A percentile compares a stretch with the other conserved stretches of the same genome.
These are phyloP conservation scores for Zaprionus capensis DNA, from an alignment of 1,140 invertebrate species.

Conservation along the genomic window DNA sequence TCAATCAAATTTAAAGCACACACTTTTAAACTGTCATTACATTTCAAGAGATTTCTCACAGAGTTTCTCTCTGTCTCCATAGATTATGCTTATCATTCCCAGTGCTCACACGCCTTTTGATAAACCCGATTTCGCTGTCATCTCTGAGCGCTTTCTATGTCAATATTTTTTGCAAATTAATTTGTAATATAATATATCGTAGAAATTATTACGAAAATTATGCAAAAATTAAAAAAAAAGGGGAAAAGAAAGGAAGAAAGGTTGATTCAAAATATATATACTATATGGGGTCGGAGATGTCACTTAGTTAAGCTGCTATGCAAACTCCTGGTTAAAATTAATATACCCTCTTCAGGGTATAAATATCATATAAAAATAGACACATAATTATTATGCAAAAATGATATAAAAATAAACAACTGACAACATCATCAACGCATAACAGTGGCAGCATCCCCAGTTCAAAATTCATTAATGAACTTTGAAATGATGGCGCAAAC, in stretches of 20 bases:
- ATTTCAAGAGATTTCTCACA: background rate
- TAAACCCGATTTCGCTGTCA: slow-evolving; percentile 29
- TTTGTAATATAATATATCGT: background rate
- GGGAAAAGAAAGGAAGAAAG: too few relatives aligned
- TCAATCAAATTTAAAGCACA: background rate
- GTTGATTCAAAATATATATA: too few relatives aligned
- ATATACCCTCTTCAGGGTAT: too few relatives aligned
- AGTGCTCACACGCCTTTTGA: slow-evolving; percentile 19
- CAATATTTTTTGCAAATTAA: background rate
- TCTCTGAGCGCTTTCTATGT: slow-evolving; percentile 10
- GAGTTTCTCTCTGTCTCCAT: slow-evolving; percentile 23
- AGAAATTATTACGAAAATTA: background rate
- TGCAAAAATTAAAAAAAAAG: slow-evolving; percentile 20
- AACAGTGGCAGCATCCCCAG: slow-evolving; percentile 34
- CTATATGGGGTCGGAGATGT: too few relatives aligned
- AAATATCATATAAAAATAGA: slow-evolving; percentile 12
- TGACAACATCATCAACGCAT: slow-evolving; percentile 44
- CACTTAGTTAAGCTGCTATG: too few relatives aligned
- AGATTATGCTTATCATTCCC: slow-evolving; percentile 33
- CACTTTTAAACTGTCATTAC: slow-evolving; percentile 12
- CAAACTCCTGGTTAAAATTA: too few relatives aligned
- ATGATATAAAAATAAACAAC: slow-evolving; percentile 41
- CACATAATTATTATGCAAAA: slow-evolving; percentile 58
- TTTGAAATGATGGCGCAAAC: slow-evolving; percentile 62
- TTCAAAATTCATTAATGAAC: slow-evolving; percentile 62